Percentiles rank a stretch among this genome's conserved stretches.
These are phyloP conservation scores for Moxostoma hubbsi DNA, from an alignment of 2,797 vertebrate genomes.

Conservation along the genomic window DNA sequence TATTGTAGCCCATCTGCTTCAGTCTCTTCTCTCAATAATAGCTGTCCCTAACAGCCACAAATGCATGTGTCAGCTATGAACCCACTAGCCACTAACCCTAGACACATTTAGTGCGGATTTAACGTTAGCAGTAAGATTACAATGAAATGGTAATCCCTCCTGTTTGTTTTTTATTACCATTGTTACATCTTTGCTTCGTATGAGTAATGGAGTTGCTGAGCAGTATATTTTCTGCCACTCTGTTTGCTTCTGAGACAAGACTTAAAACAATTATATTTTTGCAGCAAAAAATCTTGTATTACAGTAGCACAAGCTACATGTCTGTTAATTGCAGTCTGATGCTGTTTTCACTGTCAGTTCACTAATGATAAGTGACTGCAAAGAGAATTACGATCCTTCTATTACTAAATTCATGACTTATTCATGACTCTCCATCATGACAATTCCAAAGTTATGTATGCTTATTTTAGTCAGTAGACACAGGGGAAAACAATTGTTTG, in stretches of 20 bases:
- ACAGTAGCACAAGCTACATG: constrained; percentile 55
- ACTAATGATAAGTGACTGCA: constrained; percentile 74
- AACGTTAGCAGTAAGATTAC: constrained; percentile 20
- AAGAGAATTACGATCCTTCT: constrained; percentile 65
- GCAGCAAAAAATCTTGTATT: constrained; percentile 53
- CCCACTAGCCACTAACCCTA: constrained; percentile 30
- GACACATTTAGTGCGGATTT: constrained; percentile 20
- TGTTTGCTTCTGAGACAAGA: constrained; percentile 34
- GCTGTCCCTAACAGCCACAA: constrained; percentile 49
- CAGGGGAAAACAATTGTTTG: constrained; percentile 12
- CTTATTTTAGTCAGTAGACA: constrained; percentile 30
- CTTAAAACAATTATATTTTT: constrained; percentile 12
- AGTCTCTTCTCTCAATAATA: constrained; percentile 40
- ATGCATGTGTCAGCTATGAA: constrained; percentile 47
- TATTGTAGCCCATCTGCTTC: constrained; percentile 49
- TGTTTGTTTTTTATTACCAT: constrained; percentile 25
- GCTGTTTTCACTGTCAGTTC: constrained; percentile 66
- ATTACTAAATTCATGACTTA: constrained; percentile 68
- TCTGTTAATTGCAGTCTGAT: constrained; percentile 72
- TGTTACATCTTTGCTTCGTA: constrained; percentile 3
- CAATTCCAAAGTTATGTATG: constrained; percentile 65
- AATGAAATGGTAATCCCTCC: constrained; percentile 25
- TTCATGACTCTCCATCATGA: constrained; percentile 68
- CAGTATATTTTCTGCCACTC: constrained; percentile 23
- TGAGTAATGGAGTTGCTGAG: constrained; percentile 37